Percentiles rank a stretch among this genome's conserved stretches.
Conservation (phyloP, 2,113 vertebrate genomes). For the Syrmaticus mikado region DNA sequence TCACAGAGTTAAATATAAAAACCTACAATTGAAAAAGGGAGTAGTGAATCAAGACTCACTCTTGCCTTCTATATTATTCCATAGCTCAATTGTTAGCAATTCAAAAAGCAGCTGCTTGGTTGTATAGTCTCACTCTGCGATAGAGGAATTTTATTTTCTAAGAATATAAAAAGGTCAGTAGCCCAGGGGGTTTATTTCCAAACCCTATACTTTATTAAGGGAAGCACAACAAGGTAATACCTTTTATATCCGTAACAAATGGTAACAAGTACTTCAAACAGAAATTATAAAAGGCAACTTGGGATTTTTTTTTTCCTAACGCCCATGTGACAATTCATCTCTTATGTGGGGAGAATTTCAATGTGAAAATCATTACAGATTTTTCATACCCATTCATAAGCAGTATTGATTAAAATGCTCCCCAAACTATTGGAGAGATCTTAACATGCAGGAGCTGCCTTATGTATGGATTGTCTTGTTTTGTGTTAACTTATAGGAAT, state of each 20-base stretch:
- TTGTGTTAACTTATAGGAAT: background rate
- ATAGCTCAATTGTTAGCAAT: conserved; percentile 47
- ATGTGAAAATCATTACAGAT: background rate
- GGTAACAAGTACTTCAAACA: conserved; percentile 43
- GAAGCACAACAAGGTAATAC: conserved; percentile 50
- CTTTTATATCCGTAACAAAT: conserved; percentile 42
- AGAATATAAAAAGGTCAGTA: conserved; percentile 52
- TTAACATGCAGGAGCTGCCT: background rate
- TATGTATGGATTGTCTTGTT: background rate
- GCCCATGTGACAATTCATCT: background rate
- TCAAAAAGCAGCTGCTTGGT: conserved; percentile 56
- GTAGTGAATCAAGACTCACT: conserved; percentile 21
- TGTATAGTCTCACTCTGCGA: conserved; percentile 14
- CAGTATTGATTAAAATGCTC: conserved; percentile 9
- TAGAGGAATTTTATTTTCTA: conserved; percentile 46
- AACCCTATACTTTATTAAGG: conserved; percentile 49
- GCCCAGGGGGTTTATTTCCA: conserved; percentile 49
- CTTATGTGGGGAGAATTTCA: background rate
- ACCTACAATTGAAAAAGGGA: conserved; percentile 14
- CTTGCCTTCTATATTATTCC: conserved; percentile 6
- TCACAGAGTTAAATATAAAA: conserved; percentile 23
- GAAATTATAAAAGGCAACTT: conserved; percentile 8
- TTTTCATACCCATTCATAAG: background rate
- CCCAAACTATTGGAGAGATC: background rate
- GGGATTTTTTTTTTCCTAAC: background rate